Percentiles rank a stretch among this genome's conserved stretches.
These are phyloP conservation scores for Parnassius smintheus DNA, from an alignment of 2,888 invertebrate genomes.

Conservation along the genomic window DNA sequence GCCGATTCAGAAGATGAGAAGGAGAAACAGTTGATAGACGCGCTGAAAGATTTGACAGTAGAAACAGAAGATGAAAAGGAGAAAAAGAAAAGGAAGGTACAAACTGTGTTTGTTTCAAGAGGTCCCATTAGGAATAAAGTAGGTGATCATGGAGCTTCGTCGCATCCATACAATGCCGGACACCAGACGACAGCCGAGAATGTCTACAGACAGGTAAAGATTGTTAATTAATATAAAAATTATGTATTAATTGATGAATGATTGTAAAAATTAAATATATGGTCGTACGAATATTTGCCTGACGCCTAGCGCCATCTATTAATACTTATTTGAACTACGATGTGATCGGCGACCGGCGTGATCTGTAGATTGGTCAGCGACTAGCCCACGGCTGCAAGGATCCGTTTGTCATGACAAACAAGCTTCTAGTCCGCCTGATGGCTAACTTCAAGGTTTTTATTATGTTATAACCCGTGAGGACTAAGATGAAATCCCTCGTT, in stretches of 20 bases:
- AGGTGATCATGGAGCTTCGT: constrained; percentile 17
- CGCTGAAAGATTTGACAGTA: constrained; percentile 37
- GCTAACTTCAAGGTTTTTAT: no score
- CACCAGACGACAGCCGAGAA: constrained; percentile 20
- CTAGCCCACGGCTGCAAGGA: no score
- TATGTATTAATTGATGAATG: neutral
- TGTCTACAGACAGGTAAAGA: constrained; percentile 35
- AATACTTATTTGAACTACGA: no score
- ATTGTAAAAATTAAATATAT: no score
- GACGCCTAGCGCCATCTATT: no score
- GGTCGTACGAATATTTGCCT: no score
- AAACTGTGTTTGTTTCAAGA: constrained; percentile 41
- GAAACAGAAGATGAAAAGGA: constrained; percentile 38
- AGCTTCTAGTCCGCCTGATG: no score
- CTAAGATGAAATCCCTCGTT: no score
- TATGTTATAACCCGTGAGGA: no score
- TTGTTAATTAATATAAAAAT: neutral
- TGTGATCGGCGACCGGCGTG: no score
- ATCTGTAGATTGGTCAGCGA: no score
- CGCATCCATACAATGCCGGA: constrained; percentile 34
- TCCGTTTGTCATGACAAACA: no score
- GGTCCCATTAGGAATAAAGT: constrained; percentile 38
- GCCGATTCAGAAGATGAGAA: constrained; percentile 38
- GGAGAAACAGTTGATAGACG: constrained; percentile 30
- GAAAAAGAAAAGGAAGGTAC: constrained; percentile 45